phyloP scores from a whole-genome alignment of 2,113 vertebrate species.

The Marcusenius ussheri region DNA sequence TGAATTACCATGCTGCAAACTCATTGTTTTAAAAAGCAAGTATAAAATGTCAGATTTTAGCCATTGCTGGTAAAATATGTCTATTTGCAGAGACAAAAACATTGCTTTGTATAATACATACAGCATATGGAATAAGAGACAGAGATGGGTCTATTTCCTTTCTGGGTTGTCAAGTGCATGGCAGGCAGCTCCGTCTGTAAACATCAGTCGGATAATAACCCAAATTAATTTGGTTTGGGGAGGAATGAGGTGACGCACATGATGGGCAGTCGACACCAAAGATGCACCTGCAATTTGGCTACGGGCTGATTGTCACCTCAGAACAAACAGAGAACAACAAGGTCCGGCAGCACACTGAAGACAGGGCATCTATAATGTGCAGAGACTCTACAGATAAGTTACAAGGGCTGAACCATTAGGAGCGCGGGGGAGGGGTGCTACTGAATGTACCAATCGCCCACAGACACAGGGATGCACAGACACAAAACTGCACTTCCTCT shows the following conservation, averaged over 20 bases:
- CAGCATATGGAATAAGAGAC: not conserved
- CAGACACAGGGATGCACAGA: not conserved
- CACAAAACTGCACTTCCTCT: not conserved
- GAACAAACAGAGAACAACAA: not conserved
- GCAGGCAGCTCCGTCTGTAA: not conserved
- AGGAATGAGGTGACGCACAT: not conserved
- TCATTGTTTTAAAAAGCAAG: not conserved
- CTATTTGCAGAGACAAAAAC: not conserved
- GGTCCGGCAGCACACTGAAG: not conserved
- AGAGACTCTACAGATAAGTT: not conserved
- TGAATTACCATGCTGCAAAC: not conserved
- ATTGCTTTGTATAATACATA: not conserved
- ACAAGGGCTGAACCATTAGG: not conserved
- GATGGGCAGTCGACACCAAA: not conserved
- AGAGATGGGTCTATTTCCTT: not conserved
- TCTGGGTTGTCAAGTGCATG: not conserved
- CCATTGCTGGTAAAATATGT: not conserved
- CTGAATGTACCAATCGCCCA: not conserved
- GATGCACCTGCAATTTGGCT: not conserved
- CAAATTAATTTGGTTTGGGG: not conserved
- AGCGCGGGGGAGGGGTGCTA: not conserved
- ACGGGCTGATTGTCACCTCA: not conserved
- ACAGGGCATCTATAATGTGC: not conserved
- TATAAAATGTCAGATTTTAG: not conserved
- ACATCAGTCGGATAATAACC: not conserved